Conservation (phyloP, 2,797 vertebrate species). For the Sebastes steindachneri region DNA sequence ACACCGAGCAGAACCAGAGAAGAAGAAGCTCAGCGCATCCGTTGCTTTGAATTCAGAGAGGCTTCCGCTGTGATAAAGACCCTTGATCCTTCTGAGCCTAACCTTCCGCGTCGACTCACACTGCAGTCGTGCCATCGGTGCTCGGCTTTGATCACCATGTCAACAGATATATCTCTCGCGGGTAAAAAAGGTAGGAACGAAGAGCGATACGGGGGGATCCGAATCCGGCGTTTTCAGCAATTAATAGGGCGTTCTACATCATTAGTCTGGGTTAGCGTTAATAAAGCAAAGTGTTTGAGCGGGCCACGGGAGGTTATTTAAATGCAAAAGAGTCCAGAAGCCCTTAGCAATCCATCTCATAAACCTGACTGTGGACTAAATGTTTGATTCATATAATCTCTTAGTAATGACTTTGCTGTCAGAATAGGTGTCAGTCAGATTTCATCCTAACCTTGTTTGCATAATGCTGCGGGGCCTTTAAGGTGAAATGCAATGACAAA, state of each 20-base stretch:
- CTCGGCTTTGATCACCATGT: conserved; percentile 61
- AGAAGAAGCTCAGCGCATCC: conserved; percentile 4
- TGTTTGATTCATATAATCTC: conserved; percentile 72
- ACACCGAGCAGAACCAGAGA: conserved; percentile 31
- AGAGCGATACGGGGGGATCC: conserved; percentile 26
- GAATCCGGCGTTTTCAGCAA: conserved; percentile 50
- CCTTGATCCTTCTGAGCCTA: conserved; percentile 53
- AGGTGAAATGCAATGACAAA: conserved; percentile 66
- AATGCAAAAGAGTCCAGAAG: conserved; percentile 70
- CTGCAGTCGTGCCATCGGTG: conserved; percentile 44
- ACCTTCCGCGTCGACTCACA: conserved; percentile 31
- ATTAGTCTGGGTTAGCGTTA: conserved; percentile 59
- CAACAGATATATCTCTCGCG: conserved; percentile 38
- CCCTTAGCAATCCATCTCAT: conserved; percentile 55
- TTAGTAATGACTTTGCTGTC: conserved; percentile 69
- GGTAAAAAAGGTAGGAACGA: conserved; percentile 12
- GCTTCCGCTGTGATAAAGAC: conserved; percentile 45
- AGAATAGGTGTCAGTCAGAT: conserved; percentile 64
- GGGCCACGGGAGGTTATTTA: conserved; percentile 62
- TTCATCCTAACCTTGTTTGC: conserved; percentile 69
- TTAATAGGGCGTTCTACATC: conserved; percentile 66
- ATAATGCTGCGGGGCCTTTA: conserved; percentile 65
- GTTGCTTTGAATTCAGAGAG: conserved; percentile 43
- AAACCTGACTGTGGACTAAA: conserved; percentile 61
- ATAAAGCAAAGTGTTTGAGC: conserved; percentile 56